Evolutionary conservation across 1,140 invertebrate genomes (phyloP).

Genomic region (Pogonognathellus flavescens): DNA sequence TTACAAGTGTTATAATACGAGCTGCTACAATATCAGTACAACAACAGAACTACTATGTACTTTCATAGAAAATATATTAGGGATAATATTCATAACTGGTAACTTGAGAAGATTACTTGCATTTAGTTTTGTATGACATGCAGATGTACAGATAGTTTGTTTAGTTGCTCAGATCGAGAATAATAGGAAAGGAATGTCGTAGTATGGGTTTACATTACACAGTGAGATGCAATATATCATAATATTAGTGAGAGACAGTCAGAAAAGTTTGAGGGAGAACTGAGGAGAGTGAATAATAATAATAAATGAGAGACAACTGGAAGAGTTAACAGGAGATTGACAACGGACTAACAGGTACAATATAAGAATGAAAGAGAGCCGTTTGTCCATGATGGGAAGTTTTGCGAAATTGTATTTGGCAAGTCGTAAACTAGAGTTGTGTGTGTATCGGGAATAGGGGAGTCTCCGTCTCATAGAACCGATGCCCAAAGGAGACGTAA

Average conservation of each 20-base stretch:
- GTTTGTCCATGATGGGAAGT: slow-evolving; percentile 48
- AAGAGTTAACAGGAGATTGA: slow-evolving; percentile 7
- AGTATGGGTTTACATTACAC: background rate
- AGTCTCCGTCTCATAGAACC: slow-evolving; percentile 35
- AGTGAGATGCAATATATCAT: background rate
- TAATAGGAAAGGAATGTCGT: background rate
- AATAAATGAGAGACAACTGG: background rate
- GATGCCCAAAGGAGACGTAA: slow-evolving; percentile 60
- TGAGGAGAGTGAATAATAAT: background rate
- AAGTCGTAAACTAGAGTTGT: slow-evolving; percentile 61
- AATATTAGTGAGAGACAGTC: background rate
- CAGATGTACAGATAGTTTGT: too few species aligned
- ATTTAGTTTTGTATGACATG: too few species aligned
- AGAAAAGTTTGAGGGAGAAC: background rate
- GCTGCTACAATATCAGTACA: too few species aligned
- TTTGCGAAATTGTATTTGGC: slow-evolving; percentile 64
- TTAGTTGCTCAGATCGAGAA: background rate
- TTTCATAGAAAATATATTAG: too few species aligned
- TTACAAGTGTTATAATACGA: too few species aligned
- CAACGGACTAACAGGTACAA: background rate
- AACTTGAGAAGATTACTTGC: too few species aligned
- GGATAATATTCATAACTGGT: too few species aligned
- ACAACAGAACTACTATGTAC: too few species aligned
- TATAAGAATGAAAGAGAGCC: slow-evolving; percentile 20
- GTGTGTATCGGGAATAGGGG: slow-evolving; percentile 52